Percentiles rank a stretch among this genome's conserved stretches.
Evolutionary conservation across 2,797 vertebrate species (phyloP).

Genomic region (Myotis myotis): DNA sequence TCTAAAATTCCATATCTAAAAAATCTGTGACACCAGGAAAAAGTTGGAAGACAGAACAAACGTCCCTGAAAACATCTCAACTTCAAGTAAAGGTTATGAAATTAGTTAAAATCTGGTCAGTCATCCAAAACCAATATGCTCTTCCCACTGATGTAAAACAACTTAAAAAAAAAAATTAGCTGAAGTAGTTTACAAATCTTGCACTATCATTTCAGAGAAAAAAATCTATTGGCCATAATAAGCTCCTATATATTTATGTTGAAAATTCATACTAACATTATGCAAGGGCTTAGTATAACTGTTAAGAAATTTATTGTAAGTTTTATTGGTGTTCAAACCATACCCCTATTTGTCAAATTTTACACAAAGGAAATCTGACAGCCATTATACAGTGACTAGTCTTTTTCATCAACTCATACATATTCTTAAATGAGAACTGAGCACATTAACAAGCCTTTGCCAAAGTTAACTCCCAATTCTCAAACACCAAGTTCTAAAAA

Average conservation of each 20-base stretch:
- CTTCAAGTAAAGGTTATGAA: conserved; percentile 48
- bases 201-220: background rate
- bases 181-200: conserved; percentile 1
- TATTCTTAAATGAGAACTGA: conserved; percentile 14
- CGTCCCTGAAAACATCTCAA: conserved; percentile 71
- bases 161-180: background rate
- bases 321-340: conserved; percentile 36
- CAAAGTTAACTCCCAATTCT: conserved; percentile 51
- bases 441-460: background rate
- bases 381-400: conserved; percentile 50
- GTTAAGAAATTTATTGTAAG: conserved; percentile 55
- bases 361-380: conserved; percentile 67
- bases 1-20: conserved; percentile 32
- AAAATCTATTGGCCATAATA: conserved; percentile 61
- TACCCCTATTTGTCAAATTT: conserved; percentile 52
- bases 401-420: conserved; percentile 8
- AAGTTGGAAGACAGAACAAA: conserved; percentile 45
- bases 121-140: conserved; percentile 22
- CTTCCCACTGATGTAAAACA: conserved; percentile 44
- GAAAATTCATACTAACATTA: conserved; percentile 77
- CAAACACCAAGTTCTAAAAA: conserved; percentile 39
- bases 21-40: conserved; percentile 64
- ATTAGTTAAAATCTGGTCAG: conserved; percentile 47
- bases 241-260: conserved; percentile 39
- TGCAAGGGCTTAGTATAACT: background rate